A percentile compares a stretch with the other conserved stretches of the same genome.
Evolutionary conservation across 2,797 vertebrate genomes (phyloP).

Genomic region (Gallinago nigripennis): DNA sequence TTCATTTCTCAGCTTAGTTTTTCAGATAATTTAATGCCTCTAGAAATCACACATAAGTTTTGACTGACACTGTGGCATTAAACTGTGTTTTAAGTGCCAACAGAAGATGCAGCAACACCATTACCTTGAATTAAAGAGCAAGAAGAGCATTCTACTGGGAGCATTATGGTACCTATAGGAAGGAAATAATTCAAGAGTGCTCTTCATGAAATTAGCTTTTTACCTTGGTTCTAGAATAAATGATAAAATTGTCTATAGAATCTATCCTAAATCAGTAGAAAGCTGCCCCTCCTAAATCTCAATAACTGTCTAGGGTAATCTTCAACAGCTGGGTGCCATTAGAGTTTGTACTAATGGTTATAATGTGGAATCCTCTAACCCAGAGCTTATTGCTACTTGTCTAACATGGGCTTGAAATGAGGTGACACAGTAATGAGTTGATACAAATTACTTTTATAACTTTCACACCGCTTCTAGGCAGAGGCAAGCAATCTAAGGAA

Average conservation of each 20-base stretch:
- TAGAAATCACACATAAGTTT: slow-evolving; percentile 27
- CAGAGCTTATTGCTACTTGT: slow-evolving; percentile 70
- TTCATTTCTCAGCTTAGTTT: slow-evolving; percentile 28
- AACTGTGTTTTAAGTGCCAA: slow-evolving; percentile 39
- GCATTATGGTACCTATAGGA: slow-evolving; percentile 27
- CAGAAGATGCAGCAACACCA: slow-evolving; percentile 49
- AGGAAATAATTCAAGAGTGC: slow-evolving; percentile 66
- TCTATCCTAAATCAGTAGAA: slow-evolving; percentile 67
- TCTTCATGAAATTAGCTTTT: slow-evolving; percentile 72
- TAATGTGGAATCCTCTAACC: slow-evolving; percentile 45
- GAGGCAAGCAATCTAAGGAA: slow-evolving; percentile 82
- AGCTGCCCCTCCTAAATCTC: slow-evolving; percentile 66
- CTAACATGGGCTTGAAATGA: slow-evolving; percentile 79
- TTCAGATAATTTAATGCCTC: slow-evolving; percentile 38
- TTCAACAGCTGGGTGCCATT: slow-evolving; percentile 62
- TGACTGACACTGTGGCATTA: slow-evolving; percentile 9
- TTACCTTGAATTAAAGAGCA: slow-evolving; percentile 67
- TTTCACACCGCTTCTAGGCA: slow-evolving; percentile 77
- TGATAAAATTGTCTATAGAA: slow-evolving; percentile 63
- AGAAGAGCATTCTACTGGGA: slow-evolving; percentile 40
- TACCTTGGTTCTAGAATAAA: slow-evolving; percentile 73
- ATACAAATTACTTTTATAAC: slow-evolving; percentile 88
- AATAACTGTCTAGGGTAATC: slow-evolving; percentile 71
- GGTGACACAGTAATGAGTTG: slow-evolving; percentile 79
- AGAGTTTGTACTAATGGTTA: slow-evolving; percentile 64